Evolutionary conservation across 2,113 vertebrate species (phyloP).

Genomic region (Diadophis punctatus): DNA sequence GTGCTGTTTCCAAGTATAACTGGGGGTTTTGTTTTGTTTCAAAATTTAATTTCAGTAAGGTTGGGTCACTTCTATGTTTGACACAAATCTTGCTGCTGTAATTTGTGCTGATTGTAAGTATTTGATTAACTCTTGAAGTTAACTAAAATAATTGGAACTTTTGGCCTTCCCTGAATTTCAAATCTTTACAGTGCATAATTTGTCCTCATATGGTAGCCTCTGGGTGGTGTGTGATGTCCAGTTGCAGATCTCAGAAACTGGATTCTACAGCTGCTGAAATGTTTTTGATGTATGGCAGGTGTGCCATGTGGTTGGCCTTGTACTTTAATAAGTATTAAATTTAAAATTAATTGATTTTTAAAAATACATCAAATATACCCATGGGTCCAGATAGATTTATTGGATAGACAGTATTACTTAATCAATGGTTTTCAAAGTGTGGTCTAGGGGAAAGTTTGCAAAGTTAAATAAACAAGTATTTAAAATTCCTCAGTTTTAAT

Average conservation of each 20-base stretch:
- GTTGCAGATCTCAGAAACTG: neutral
- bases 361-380: neutral
- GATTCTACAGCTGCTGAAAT: neutral
- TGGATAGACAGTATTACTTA: neutral
- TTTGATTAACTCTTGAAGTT: neutral
- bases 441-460: neutral
- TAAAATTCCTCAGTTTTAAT: neutral
- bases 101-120: neutral
- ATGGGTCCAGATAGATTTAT: neutral
- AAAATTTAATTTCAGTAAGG: conserved; percentile 67
- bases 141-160: conserved; percentile 4
- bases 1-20: conserved; percentile 68
- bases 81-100: conserved; percentile 13
- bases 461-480: neutral
- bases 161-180: neutral
- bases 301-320: neutral
- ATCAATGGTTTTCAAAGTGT: neutral
- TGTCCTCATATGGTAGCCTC: neutral
- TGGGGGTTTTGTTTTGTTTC: conserved; percentile 39
- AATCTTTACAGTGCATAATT: neutral
- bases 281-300: neutral
- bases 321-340: neutral
- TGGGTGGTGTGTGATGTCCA: no score
- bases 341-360: neutral
- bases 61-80: conserved; percentile 56